Percentiles rank a stretch among this genome's conserved stretches.
phyloP scores from a whole-genome alignment of 2,113 vertebrate genomes.

The Holacanthus passer region DNA sequence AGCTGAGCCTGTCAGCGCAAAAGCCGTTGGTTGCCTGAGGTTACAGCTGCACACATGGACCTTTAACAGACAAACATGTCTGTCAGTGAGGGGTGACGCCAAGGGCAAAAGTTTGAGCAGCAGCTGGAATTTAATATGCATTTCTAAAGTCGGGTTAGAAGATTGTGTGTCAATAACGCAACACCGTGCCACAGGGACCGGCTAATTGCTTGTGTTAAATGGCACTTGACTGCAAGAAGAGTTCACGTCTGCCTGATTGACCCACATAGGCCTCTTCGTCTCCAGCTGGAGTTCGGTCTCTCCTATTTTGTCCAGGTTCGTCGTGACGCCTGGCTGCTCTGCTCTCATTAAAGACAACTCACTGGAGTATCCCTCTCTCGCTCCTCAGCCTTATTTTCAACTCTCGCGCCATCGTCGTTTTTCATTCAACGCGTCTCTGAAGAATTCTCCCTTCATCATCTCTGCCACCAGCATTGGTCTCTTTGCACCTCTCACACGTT shows the following conservation, averaged over 20 bases:
- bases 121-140: constrained; percentile 19
- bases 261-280: background rate
- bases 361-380: constrained; percentile 12
- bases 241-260: background rate
- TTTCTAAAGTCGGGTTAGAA: constrained; percentile 3
- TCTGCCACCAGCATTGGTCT: constrained; percentile 27
- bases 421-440: constrained; percentile 35
- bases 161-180: constrained; percentile 17
- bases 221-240: constrained; percentile 21
- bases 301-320: constrained; percentile 8
- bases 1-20: constrained; percentile 23
- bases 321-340: background rate
- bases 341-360: constrained; percentile 31
- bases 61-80: constrained; percentile 48
- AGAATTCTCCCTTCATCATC: constrained; percentile 41
- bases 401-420: constrained; percentile 30
- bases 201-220: constrained; percentile 30
- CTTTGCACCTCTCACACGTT: constrained; percentile 38
- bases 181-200: constrained; percentile 7
- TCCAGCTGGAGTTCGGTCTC: background rate
- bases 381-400: constrained; percentile 23
- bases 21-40: constrained; percentile 48
- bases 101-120: background rate
- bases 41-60: constrained; percentile 32
- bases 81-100: constrained; percentile 8